These are phyloP conservation scores for Drosophila tani DNA, from an alignment of 1,140 invertebrate genomes.

Conservation along the genomic window DNA sequence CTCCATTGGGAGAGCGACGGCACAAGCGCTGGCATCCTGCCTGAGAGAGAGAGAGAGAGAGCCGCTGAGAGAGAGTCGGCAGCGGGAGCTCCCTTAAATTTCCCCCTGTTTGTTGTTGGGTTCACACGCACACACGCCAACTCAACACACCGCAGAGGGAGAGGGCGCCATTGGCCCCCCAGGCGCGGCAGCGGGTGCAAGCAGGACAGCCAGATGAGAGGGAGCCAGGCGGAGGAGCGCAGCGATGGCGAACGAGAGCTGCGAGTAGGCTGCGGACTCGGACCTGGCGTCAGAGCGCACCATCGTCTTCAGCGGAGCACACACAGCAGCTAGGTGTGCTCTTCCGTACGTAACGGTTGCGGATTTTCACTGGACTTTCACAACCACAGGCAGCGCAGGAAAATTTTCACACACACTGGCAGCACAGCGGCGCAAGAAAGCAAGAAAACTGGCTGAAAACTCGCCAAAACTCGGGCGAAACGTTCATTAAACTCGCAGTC, in stretches of 20 bases:
- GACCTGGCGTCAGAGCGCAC: constrained; percentile 73
- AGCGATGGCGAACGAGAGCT: constrained; percentile 25
- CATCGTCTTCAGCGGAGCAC: constrained; percentile 80
- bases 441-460: constrained; percentile 16
- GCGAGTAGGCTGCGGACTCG: constrained; percentile 45
- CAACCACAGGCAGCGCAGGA: constrained; percentile 53
- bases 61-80: neutral
- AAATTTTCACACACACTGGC: constrained; percentile 56
- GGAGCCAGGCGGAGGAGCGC: constrained; percentile 30
- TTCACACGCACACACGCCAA: constrained; percentile 10
- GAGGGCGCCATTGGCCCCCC: constrained; percentile 7
- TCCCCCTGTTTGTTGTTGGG: constrained; percentile 71
- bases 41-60: constrained; percentile 13
- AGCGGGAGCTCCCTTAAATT: constrained; percentile 45
- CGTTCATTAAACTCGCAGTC: constrained; percentile 11
- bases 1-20: constrained; percentile 11
- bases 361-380: constrained; percentile 43
- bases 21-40: constrained; percentile 42
- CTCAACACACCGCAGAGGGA: constrained; percentile 21
- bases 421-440: constrained; percentile 30
- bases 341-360: constrained; percentile 75
- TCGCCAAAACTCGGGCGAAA: constrained; percentile 14
- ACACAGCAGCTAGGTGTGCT: constrained; percentile 78
- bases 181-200: constrained; percentile 12
- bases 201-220: constrained; percentile 2